Conservation (phyloP, 2,797 vertebrate species). For the Enteromius fasciolatus region DNA sequence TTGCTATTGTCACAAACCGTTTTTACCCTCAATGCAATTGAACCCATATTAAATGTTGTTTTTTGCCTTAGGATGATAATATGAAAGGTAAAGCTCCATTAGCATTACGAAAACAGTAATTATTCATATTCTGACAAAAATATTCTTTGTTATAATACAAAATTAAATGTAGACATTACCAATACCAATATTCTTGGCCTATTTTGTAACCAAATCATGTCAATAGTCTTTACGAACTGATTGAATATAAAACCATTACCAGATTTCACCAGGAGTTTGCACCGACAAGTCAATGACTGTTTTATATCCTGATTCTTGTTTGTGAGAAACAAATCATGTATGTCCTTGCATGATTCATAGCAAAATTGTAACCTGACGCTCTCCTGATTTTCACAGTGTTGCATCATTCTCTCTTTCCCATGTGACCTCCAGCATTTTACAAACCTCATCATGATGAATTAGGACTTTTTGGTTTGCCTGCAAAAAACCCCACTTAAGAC, state of each 20-base stretch:
- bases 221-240: background rate
- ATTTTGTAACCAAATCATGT: background rate
- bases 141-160: background rate
- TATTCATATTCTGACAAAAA: background rate
- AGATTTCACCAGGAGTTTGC: background rate
- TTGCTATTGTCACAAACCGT: background rate
- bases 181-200: background rate
- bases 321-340: conserved; percentile 23
- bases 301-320: background rate
- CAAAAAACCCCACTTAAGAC: conserved; percentile 15
- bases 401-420: conserved; percentile 56
- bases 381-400: conserved; percentile 54
- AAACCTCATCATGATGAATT: conserved; percentile 48
- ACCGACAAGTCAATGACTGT: conserved; percentile 5
- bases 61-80: background rate
- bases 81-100: background rate
- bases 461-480: conserved; percentile 13
- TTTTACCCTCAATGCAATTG: background rate
- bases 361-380: conserved; percentile 41
- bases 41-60: background rate
- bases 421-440: conserved; percentile 40
- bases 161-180: conserved; percentile 1
- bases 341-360: conserved; percentile 8
- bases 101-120: background rate
- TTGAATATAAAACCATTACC: background rate